A percentile compares a stretch with the other conserved stretches of the same genome.
Conservation (phyloP, 1,140 invertebrate genomes). For the Chrysopa pallens region DNA sequence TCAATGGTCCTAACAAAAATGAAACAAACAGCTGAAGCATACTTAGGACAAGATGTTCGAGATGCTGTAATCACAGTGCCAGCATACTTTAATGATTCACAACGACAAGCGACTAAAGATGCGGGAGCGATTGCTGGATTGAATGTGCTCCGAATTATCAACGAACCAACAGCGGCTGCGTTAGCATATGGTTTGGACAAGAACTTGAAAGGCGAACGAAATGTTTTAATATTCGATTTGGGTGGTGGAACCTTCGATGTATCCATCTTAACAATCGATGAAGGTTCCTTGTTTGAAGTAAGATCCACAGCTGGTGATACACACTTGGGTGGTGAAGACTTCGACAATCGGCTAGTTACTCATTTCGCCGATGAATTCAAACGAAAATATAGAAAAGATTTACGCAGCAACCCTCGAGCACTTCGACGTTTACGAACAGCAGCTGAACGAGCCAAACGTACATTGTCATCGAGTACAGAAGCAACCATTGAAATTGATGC, state of each 20-base stretch:
- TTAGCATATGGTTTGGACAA: conserved; percentile 76
- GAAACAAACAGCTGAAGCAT: conserved; percentile 38
- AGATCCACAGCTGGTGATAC: conserved; percentile 62
- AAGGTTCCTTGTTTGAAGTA: conserved; percentile 66
- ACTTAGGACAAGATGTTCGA: conserved; percentile 30
- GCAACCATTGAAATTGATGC: conserved; percentile 58
- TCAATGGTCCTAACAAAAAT: conserved; percentile 46
- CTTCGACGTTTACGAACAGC: conserved; percentile 56
- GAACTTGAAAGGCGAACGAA: conserved; percentile 61
- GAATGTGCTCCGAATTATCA: conserved; percentile 67
- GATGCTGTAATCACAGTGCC: conserved; percentile 55
- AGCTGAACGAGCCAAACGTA: conserved; percentile 51
- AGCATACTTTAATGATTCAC: conserved; percentile 24
- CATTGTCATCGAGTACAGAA: conserved; percentile 44
- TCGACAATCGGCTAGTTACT: conserved; percentile 56
- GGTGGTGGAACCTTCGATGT: conserved; percentile 71
- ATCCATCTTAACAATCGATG: conserved; percentile 69
- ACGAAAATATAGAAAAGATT: conserved; percentile 64
- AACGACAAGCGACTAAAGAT: conserved; percentile 34
- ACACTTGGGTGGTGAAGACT: conserved; percentile 54
- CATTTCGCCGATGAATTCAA: conserved; percentile 58
- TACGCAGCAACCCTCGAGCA: conserved; percentile 56
- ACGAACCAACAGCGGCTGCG: conserved; percentile 66
- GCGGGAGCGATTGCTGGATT: conserved; percentile 57
- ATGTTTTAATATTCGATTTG: conserved; percentile 55